Evolutionary conservation across 2,888 invertebrate species (phyloP), one percentile per base, ranked within the genome.

Genomic region (Drosophila hamatofila): DNA sequence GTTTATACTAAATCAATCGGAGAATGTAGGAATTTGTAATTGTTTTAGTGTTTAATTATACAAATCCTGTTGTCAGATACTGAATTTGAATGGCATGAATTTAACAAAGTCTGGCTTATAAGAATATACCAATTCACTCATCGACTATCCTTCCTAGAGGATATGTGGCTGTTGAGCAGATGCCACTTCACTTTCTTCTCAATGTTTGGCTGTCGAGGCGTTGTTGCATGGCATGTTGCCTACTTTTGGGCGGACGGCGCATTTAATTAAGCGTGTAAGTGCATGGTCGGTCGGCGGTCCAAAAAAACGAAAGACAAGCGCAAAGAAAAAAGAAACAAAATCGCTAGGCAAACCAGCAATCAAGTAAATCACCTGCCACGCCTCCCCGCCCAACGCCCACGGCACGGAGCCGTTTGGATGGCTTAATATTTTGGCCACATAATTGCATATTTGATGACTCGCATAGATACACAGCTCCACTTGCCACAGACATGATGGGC

Each of bases 241-340:
- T 80, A 75, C 72, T 78, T 78, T 79, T 67, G 66, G 71, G 80
- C 68, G 83, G 59, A 54, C 55, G 55, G 52, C 70, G 75, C 83
- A 83, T 86, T 84, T 83, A 84, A 84, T 87, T 84, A 84, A 81
- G 84, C 87, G 84, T 87, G 81, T 83, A 87, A 85, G 73, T 87
- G 84, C 80, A 79, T 68, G 63, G 57, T 59, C 69, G 63, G 57
- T 59, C 48, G 72, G 67, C 75, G 73, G 59, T 46, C 62, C 54
- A 42, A 57, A 23, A 35, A 25, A 18, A 1, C 7, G 12, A 18
- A 3, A 37, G 16, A 37, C 12, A 12, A 35, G 14, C 4, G 30
- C 11, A 12, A 8, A 12, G 1, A 37, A 11, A 16, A 25, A 12
- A 4, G 30, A 30, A 4, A 14, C 39, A 39, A 49, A 12, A 39